Evolutionary conservation across 1,140 invertebrate genomes (phyloP).

Genomic region (Drosophila kepulauana): DNA sequence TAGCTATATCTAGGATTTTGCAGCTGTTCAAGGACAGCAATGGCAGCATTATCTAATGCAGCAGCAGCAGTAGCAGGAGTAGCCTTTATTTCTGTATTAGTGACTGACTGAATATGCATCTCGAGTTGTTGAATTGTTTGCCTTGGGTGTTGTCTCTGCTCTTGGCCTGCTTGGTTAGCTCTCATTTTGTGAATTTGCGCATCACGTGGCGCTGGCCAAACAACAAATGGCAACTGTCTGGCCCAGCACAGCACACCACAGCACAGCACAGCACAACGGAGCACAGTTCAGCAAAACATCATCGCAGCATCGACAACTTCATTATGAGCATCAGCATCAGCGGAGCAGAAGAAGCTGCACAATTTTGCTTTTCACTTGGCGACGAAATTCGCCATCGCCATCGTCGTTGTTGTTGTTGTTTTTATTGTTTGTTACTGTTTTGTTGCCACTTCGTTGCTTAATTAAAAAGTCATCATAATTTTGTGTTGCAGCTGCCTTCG

Average conservation of each 20-base stretch:
- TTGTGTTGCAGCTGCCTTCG: slow-evolving; percentile 70
- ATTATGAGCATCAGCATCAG: slow-evolving; percentile 34
- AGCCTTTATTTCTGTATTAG: slow-evolving; percentile 24
- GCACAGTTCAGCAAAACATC: slow-evolving; percentile 21
- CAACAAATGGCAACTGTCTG: slow-evolving; percentile 76
- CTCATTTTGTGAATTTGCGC: slow-evolving; percentile 77
- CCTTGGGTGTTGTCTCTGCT: slow-evolving; percentile 60
- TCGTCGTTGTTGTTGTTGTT: slow-evolving; percentile 19
- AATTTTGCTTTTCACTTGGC: slow-evolving; percentile 73
- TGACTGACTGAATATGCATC: slow-evolving; percentile 58
- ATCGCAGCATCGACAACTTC: slow-evolving; percentile 27
- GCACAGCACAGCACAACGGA: slow-evolving; percentile 10
- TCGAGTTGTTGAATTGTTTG: slow-evolving; percentile 48
- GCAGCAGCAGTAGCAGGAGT: slow-evolving; percentile 33
- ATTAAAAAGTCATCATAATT: slow-evolving; percentile 84
- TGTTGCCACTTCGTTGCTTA: slow-evolving; percentile 58
- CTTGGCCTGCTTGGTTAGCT: slow-evolving; percentile 69
- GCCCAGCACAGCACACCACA: slow-evolving; percentile 14
- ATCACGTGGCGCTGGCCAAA: slow-evolving; percentile 74
- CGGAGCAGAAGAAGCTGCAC: slow-evolving; percentile 38
- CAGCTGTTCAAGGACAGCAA: slow-evolving; percentile 52
- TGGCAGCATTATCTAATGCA: slow-evolving; percentile 59
- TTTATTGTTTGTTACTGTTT: slow-evolving; percentile 27
- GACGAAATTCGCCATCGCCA: slow-evolving; percentile 46
- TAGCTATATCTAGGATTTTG: slow-evolving; percentile 30